These are phyloP conservation scores for Poeciliopsis turrubarensis DNA, from an alignment of 2,113 vertebrate genomes.

Conservation along the genomic window DNA sequence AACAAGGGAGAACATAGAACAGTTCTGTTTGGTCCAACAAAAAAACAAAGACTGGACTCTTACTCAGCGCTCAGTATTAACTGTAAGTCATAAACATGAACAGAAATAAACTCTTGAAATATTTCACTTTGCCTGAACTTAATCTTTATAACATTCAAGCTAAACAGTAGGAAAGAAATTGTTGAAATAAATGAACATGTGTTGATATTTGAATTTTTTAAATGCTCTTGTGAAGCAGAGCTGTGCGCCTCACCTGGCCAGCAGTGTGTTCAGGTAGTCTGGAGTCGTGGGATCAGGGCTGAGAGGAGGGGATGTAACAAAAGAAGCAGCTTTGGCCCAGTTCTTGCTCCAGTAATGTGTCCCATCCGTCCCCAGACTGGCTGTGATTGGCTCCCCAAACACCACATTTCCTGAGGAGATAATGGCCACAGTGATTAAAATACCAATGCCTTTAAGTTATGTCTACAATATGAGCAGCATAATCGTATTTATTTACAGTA, in stretches of 20 bases:
- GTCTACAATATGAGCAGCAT: not conserved
- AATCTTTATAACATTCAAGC: not conserved
- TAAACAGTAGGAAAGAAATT: not conserved
- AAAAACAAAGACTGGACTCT: not conserved
- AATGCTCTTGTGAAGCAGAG: not conserved
- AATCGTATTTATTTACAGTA: constrained; percentile 23
- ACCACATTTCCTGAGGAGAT: constrained; percentile 89
- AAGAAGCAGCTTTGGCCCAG: constrained; percentile 97
- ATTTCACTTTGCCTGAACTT: not conserved
- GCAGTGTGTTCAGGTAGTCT: constrained; percentile 94
- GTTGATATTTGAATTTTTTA: not conserved
- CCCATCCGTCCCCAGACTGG: constrained; percentile 94
- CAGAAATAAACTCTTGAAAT: not conserved
- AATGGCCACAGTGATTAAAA: not conserved
- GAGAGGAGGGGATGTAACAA: constrained; percentile 94
- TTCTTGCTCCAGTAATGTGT: constrained; percentile 99
- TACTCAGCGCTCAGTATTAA: not conserved
- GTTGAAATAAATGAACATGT: not conserved
- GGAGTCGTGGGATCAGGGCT: constrained; percentile 97
- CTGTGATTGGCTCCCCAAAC: constrained; percentile 95
- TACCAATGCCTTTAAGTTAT: not conserved
- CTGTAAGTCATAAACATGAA: not conserved
- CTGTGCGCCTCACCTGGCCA: constrained; percentile 85
- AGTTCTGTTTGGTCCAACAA: not conserved
- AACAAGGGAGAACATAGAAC: not conserved